Evolutionary conservation across 1,140 invertebrate genomes (phyloP).

Genomic region (Bombus soroeensis): DNA sequence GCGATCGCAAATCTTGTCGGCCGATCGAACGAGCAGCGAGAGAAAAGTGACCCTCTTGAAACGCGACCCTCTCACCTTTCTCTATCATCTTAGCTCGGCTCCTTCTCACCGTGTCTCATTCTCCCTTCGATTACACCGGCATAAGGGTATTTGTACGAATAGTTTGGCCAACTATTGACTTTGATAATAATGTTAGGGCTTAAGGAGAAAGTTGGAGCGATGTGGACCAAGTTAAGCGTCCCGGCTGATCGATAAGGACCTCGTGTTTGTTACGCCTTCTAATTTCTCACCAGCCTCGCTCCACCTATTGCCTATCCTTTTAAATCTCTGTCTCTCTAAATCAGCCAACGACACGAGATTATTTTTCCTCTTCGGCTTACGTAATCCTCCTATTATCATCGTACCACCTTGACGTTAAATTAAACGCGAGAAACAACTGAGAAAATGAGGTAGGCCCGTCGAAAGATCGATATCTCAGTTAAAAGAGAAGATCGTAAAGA

Average conservation of each 20-base stretch:
- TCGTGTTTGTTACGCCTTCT: constrained; percentile 5
- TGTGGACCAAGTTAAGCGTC: constrained; percentile 33
- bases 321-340: not conserved
- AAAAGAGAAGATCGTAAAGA: not conserved
- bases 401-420: not conserved
- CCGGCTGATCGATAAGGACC: constrained; percentile 37
- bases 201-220: constrained; percentile 26
- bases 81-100: not conserved
- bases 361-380: not conserved
- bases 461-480: not conserved
- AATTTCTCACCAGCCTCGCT: not conserved
- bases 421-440: not conserved
- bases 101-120: not conserved
- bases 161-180: constrained; percentile 50
- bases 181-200: constrained; percentile 49
- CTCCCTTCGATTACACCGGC: constrained; percentile 27
- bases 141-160: constrained; percentile 33
- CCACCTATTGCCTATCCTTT: not conserved
- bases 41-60: constrained; percentile 30
- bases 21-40: not conserved
- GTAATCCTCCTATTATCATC: too few relatives aligned
- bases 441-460: not conserved
- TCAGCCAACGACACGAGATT: not conserved
- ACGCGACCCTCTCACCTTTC: not conserved
- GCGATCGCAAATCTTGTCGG: constrained; percentile 62